Evolutionary conservation across 1,140 invertebrate genomes (phyloP), one percentile per base, ranked within the genome.

Genomic region (Sinella curviseta): DNA sequence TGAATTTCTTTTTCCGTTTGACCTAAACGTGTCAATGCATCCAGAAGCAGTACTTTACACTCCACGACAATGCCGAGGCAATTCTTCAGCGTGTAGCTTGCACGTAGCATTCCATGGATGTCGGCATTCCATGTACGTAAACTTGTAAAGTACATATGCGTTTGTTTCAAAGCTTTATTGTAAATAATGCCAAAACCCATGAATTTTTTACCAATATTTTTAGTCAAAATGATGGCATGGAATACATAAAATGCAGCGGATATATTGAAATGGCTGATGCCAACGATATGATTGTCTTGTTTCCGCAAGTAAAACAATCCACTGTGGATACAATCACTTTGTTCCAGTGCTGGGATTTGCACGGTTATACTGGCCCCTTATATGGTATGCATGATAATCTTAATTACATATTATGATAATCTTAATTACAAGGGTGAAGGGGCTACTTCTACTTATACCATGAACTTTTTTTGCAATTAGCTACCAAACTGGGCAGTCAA

Each of bases 151-250:
- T n/a, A 35, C 16, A 65, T 20, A 67, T 65, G 20, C 36, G 4
- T 4, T 26, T 73, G n/a, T 79, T 36, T 4, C 28, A 48, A n/a
- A n/a, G n/a, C n/a, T n/a, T n/a, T n/a, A n/a, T n/a, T n/a, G n/a
- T n/a, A n/a, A n/a, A n/a, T n/a, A n/a, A n/a, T n/a, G n/a, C n/a
- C n/a, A n/a, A n/a, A n/a, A n/a, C n/a, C n/a, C n/a, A n/a, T n/a
- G n/a, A n/a, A n/a, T n/a, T n/a, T 48, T 48, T 48, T 48, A 48
- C n/a, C n/a, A 48, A 14, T 4, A 31, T 73, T 79, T 65, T 4
- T 28, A 80, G 78, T 26, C 57, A 80, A 80, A 80, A 80, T 31
- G 78, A 80, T 55, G 78, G 78, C 39, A 48, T 80, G 28, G 78
- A 80, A 0, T 80, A 80, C 30, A 80, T 80, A 26, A 80, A 80